phyloP scores from a whole-genome alignment of 2,113 vertebrate genomes.

The Choloepus hoffmanni region DNA sequence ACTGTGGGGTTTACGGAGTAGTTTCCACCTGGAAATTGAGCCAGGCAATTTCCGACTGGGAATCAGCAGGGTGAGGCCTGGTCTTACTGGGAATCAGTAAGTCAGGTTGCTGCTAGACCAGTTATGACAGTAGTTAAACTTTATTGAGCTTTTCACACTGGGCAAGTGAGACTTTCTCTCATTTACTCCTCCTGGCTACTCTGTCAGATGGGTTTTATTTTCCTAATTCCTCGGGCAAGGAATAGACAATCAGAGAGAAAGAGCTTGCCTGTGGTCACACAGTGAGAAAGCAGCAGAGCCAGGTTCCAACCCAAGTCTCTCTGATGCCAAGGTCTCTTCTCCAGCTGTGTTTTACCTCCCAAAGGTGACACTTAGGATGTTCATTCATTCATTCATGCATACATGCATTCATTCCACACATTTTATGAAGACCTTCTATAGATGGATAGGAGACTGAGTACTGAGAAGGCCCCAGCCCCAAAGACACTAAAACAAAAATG shows the following conservation, averaged over 20 bases:
- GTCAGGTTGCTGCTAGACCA: neutral
- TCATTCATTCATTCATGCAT: neutral
- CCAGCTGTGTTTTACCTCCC: neutral
- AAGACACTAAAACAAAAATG: neutral
- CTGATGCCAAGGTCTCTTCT: neutral
- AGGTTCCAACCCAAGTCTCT: neutral
- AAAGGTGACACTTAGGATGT: neutral
- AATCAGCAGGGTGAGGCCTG: neutral
- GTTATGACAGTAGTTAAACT: neutral
- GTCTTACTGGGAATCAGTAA: neutral
- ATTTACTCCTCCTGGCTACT: neutral
- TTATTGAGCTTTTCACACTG: neutral
- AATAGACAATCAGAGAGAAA: neutral
- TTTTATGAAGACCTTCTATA: neutral
- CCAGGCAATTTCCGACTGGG: neutral
- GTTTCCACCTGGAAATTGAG: neutral
- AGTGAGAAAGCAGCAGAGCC: neutral
- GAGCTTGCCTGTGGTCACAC: neutral
- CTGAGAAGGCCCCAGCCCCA: neutral
- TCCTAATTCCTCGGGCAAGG: neutral
- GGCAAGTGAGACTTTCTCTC: neutral
- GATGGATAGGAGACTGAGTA: neutral
- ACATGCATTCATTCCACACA: too few relatives aligned
- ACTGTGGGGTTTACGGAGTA: too few relatives aligned
- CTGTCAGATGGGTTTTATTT: neutral